Base-by-base conservation (phyloP, 2,113 vertebrate genomes). In the Uria aalge region DNA sequence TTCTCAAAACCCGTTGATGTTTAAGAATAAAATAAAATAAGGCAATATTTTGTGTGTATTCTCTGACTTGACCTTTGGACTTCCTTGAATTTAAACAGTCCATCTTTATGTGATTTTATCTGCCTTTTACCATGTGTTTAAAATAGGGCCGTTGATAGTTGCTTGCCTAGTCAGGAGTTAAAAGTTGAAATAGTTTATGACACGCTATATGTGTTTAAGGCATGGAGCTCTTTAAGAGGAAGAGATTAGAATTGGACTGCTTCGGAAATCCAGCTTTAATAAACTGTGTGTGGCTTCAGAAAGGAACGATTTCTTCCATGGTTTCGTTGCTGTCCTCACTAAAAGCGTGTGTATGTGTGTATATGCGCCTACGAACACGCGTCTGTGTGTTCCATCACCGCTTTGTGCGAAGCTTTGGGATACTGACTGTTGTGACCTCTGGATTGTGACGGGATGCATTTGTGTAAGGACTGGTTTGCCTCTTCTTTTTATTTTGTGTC, bases 281-380 rank as follows among this genome's bases (percentile, higher is more conserved):
- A 50, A 90, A 14, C 12, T 40, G 12, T 1, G 3, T 8, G 3
- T 34, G 57, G 32, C 38, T 85, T 79, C 15, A 68, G 27, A 75
- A 85, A 56, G 71, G 30, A 79, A 56, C 3, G 6, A 48, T 41
- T 60, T 27, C 22, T 71, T 69, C 41, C 19, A 45, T 68, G 6
- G 1, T 45, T 67, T 62, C 22, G 27, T 30, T 56, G 19, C 34
- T 84, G 16, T 41, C 64, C 22, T 71, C 43, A 22, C 67, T 7
- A 60, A 9, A 41, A 50, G 47, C 40, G 8, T 19, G 16, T 4
- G 36, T 32, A 9, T 48, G 56, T 74, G 14, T 59, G 38, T 5
- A 0, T 24, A 2, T 26, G 10, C 43, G 32, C 48, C 43, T 34
- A 16, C 0, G 1, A 7, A 29, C 3, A 0, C 5, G 29, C 36